Evolutionary conservation across 2,797 vertebrate species (phyloP), one percentile per base, ranked within the genome.

Genomic region (Sternarchorhynchus goeldii): DNA sequence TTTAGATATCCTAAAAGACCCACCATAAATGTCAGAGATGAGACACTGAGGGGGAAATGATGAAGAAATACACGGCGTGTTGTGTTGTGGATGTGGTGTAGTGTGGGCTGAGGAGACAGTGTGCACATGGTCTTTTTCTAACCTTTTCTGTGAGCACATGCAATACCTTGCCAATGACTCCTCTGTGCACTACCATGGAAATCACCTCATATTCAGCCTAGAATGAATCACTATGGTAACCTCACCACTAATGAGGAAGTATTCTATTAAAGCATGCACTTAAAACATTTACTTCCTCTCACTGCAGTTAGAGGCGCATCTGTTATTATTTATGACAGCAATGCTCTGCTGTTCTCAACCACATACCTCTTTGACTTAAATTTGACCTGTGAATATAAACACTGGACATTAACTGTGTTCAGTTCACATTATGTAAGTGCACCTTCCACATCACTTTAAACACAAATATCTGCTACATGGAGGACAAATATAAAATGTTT

Each of bases 151-250:
- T 63, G 2, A 70, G n/a, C 18, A n/a, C 34, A 20, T n/a, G 67
- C 45, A 50, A 72, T 63, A 71, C 39, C 21, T 59, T 66, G 31
- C 36, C 29, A 55, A 29, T 20, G 1, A 8, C 39, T 55, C 34
- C 14, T 25, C 34, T 78, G 5, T 32, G 74, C 0, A 18, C 34
- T 5, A 70, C 76, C 81, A 14, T 77, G 75, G 77, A 82, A 79
- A 81, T 73, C 79, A 68, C 77, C 65, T 29, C 60, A 73, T 56
- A 63, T 76, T 72, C 67, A 64, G 69, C 67, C 67, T 81, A 45
- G 65, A 66, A 16, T 73, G 20, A 10, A 80, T 82, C 50, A 20
- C 81, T 70, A 80, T 80, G 62, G 78, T 65, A 82, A 82, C 81
- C 53, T 45, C 36, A 7, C 59, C 62, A 67, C 72, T 69, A 62